These are phyloP conservation scores for Drosophila baimaii DNA, from an alignment of 1,140 invertebrate species.

Conservation along the genomic window DNA sequence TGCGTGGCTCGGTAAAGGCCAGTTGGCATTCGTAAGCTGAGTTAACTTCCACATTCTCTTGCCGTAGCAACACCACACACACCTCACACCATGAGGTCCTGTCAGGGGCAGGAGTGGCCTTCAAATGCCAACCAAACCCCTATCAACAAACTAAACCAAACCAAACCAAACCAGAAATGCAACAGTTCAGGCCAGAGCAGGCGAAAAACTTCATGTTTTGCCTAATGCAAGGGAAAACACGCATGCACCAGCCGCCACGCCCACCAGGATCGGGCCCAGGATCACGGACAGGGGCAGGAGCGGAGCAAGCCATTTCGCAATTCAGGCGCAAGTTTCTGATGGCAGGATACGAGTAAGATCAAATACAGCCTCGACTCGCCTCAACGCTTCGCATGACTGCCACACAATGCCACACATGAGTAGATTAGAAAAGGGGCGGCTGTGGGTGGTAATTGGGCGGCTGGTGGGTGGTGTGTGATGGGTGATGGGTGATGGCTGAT, in stretches of 20 bases:
- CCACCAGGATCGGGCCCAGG: constrained; percentile 1
- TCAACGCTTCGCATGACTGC: constrained; percentile 59
- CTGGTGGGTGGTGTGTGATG: not conserved
- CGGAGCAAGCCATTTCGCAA: constrained; percentile 53
- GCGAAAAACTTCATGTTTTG: constrained; percentile 36
- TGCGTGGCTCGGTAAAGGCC: constrained; percentile 27
- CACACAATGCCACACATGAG: constrained; percentile 44
- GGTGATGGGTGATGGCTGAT: not conserved
- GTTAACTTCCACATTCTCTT: constrained; percentile 33
- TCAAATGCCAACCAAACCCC: constrained; percentile 36
- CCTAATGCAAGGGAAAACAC: constrained; percentile 61
- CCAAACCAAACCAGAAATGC: constrained; percentile 48
- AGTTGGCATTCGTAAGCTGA: constrained; percentile 22
- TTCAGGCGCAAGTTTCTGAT: constrained; percentile 56
- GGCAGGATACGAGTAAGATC: constrained; percentile 63
- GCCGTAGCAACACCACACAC: constrained; percentile 8
- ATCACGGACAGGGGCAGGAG: not conserved
- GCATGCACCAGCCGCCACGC: constrained; percentile 39
- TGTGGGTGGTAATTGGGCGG: constrained; percentile 10
- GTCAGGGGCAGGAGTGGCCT: constrained; percentile 49
- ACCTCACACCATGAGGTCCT: constrained; percentile 19
- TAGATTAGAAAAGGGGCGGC: constrained; percentile 26
- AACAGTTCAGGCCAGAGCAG: constrained; percentile 48
- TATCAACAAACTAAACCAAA: constrained; percentile 45
- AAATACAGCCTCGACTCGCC: constrained; percentile 55